Conservation (phyloP, 2,888 invertebrate genomes). For the Cataglyphis albicans region DNA sequence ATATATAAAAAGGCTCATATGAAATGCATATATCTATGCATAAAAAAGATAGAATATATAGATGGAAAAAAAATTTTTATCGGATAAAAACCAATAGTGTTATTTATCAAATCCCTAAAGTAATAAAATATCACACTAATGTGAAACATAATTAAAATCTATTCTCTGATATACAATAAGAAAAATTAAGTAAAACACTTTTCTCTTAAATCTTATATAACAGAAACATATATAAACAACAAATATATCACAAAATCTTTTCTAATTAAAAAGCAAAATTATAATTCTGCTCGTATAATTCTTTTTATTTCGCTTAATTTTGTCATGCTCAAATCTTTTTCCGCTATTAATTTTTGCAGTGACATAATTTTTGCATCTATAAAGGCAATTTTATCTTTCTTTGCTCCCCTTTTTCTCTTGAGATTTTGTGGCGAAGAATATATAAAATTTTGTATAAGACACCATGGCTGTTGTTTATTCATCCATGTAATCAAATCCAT, state of each 20-base stretch:
- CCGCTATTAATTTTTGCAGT: constrained; percentile 69
- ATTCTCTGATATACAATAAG: neutral
- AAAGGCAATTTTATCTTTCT: constrained; percentile 72
- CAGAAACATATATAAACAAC: neutral
- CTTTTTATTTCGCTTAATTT: constrained; percentile 77
- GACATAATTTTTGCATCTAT: constrained; percentile 77
- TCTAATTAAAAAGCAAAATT: neutral
- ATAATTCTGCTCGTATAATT: constrained; percentile 75
- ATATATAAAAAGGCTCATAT: neutral
- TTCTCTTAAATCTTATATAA: neutral
- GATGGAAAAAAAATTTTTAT: neutral
- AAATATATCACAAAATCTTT: neutral
- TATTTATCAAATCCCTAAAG: neutral
- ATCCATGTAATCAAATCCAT: constrained; percentile 79
- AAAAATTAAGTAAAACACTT: neutral
- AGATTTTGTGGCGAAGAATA: constrained; percentile 66
- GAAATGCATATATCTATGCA: neutral
- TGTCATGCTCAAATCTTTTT: constrained; percentile 73
- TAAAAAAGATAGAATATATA: neutral
- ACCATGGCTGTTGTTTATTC: constrained; percentile 77
- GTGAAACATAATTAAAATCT: neutral
- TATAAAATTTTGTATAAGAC: constrained; percentile 79
- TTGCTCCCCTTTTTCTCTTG: constrained; percentile 47
- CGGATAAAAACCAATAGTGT: neutral
- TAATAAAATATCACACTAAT: neutral